Conservation (phyloP, 1,140 invertebrate species). For the Diorhabda carinulata region DNA sequence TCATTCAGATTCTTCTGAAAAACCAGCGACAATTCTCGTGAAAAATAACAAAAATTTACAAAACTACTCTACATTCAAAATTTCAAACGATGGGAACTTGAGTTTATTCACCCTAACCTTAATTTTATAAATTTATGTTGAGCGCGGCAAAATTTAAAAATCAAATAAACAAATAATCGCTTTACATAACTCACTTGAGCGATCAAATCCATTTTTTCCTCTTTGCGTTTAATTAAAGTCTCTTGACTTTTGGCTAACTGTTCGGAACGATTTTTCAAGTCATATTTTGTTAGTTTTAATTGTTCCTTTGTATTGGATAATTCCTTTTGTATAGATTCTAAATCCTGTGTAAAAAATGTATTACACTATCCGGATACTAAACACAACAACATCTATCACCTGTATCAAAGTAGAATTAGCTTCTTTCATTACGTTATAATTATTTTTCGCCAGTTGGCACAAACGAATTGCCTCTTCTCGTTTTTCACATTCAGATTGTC, state of each 20-base stretch:
- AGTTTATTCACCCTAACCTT: too few species aligned
- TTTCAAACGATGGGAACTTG: too few species aligned
- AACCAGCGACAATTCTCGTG: too few species aligned
- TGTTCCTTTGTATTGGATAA: conserved; percentile 8
- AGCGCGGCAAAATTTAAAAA: too few species aligned
- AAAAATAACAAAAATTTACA: too few species aligned
- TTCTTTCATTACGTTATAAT: conserved; percentile 37
- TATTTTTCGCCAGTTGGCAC: conserved; percentile 51
- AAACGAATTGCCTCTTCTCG: conserved; percentile 52
- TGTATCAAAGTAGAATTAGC: conserved; percentile 16
- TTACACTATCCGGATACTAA: background rate
- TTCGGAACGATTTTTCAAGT: conserved; percentile 14
- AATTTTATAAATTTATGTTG: too few species aligned
- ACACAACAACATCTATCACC: background rate
- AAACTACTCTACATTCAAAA: too few species aligned
- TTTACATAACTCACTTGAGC: conserved; percentile 2
- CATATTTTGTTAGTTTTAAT: conserved; percentile 6
- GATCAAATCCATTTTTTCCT: conserved; percentile 16
- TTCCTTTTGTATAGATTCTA: conserved; percentile 8
- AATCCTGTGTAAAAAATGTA: conserved; percentile 5
- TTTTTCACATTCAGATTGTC: conserved; percentile 55
- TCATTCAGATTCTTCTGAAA: too few species aligned
- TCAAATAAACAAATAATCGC: too few species aligned
- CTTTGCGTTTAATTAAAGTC: background rate
- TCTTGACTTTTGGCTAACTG: conserved; percentile 5